Percentiles rank a stretch among this genome's conserved stretches.
These are phyloP conservation scores for Melanotaenia maccullochi DNA, from an alignment of 2,797 vertebrate genomes.

Conservation along the genomic window DNA sequence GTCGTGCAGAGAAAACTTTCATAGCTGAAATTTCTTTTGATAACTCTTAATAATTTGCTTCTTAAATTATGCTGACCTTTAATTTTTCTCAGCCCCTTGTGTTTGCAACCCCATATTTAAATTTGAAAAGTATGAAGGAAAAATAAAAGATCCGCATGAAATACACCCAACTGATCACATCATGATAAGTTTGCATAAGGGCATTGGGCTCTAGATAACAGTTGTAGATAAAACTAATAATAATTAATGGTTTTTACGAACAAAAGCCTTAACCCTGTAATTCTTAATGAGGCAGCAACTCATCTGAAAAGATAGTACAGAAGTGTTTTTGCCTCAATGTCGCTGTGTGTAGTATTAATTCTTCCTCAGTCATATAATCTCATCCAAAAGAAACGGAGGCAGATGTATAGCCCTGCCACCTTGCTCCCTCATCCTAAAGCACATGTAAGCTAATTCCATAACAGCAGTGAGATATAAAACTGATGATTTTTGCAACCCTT, in stretches of 20 bases:
- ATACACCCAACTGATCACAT: conserved; percentile 16
- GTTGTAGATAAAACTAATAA: conserved; percentile 10
- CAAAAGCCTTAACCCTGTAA: conserved; percentile 14
- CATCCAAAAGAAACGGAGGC: conserved; percentile 19
- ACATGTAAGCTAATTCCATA: conserved; percentile 23
- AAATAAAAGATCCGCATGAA: conserved; percentile 7
- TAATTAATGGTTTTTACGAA: conserved; percentile 2
- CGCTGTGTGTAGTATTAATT: neutral
- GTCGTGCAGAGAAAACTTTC: neutral
- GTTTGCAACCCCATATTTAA: neutral
- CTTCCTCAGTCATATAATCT: neutral
- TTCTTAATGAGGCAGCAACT: conserved; percentile 13
- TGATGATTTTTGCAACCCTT: conserved; percentile 33
- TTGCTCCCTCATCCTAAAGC: conserved; percentile 45
- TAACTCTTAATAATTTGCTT: conserved; percentile 5
- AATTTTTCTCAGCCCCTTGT: neutral
- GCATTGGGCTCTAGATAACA: conserved; percentile 15
- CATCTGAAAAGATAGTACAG: neutral
- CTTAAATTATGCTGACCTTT: conserved; percentile 1
- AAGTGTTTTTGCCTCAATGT: neutral
- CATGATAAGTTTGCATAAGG: neutral
- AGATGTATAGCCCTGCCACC: conserved; percentile 39
- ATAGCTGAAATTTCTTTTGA: neutral
- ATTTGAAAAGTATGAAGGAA: conserved; percentile 1
- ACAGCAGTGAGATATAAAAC: conserved; percentile 38